Conservation (phyloP, 2,113 vertebrate genomes). For the Cebidichthys violaceus region DNA sequence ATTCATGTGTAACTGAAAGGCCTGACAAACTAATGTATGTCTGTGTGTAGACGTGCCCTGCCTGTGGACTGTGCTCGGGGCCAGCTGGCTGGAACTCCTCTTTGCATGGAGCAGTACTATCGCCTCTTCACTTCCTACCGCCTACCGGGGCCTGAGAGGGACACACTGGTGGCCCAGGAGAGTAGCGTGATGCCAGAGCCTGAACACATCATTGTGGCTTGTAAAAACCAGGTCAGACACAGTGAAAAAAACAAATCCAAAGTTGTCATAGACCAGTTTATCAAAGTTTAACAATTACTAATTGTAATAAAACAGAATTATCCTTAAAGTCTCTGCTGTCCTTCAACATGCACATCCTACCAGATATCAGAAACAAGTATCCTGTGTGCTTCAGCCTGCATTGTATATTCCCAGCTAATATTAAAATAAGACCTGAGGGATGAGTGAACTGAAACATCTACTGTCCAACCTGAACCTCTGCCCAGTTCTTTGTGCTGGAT, state of each 20-base stretch:
- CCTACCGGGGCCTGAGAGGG: slow-evolving; percentile 90
- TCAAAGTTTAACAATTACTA: background rate
- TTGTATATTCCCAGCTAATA: background rate
- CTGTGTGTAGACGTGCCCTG: slow-evolving; percentile 84
- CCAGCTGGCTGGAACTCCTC: slow-evolving; percentile 91
- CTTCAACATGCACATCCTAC: background rate
- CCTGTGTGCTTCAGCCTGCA: background rate
- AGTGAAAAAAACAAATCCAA: slow-evolving; percentile 21
- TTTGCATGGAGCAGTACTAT: slow-evolving; percentile 98
- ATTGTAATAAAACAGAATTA: background rate
- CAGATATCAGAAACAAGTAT: background rate
- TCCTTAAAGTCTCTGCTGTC: background rate
- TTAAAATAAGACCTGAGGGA: background rate
- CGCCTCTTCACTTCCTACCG: slow-evolving; percentile 96
- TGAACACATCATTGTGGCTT: slow-evolving; percentile 96
- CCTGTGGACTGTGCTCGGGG: slow-evolving; percentile 92
- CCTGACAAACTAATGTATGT: slow-evolving; percentile 3
- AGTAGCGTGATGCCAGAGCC: slow-evolving; percentile 95
- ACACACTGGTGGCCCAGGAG: slow-evolving; percentile 93
- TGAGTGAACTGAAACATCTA: background rate
- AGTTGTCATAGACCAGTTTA: background rate
- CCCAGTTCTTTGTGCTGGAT: slow-evolving; percentile 96
- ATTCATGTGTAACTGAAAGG: background rate
- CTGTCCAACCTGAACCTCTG: slow-evolving; percentile 32
- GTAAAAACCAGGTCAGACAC: slow-evolving; percentile 92